Conservation (phyloP, 1,140 invertebrate genomes). For the Heliconius hewitsoni region DNA sequence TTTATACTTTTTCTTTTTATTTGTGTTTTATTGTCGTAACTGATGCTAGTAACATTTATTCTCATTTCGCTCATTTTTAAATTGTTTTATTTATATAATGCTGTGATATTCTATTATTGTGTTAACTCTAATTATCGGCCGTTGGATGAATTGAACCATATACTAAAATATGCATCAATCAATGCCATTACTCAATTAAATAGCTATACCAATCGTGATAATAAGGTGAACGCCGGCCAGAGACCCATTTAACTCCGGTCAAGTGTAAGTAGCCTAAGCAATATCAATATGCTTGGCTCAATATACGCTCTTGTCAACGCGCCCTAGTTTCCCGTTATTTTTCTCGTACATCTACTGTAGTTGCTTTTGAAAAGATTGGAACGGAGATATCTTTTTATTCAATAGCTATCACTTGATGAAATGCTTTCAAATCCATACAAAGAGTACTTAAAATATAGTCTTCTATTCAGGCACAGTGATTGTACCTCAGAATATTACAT, state of each 20-base stretch:
- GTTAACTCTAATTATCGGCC: neutral
- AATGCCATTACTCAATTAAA: constrained; percentile 22
- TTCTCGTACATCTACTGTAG: constrained; percentile 38
- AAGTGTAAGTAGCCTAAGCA: constrained; percentile 46
- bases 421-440: neutral
- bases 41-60: too few relatives aligned
- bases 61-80: too few relatives aligned
- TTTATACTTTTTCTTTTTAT: neutral
- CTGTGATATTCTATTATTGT: too few relatives aligned
- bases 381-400: constrained; percentile 30
- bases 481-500: neutral
- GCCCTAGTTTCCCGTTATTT: constrained; percentile 40
- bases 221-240: constrained; percentile 50
- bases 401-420: constrained; percentile 37
- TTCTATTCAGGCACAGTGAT: neutral
- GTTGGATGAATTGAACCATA: neutral
- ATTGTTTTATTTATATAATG: too few relatives aligned
- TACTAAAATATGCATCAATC: constrained; percentile 22
- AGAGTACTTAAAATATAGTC: constrained; percentile 5
- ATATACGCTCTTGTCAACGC: constrained; percentile 41
- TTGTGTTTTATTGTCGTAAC: neutral
- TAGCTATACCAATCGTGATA: constrained; percentile 37
- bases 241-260: constrained; percentile 49
- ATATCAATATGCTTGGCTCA: constrained; percentile 51
- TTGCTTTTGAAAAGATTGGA: constrained; percentile 33